A percentile compares a stretch with the other conserved stretches of the same genome.
These are phyloP conservation scores for Lethenteron reissneri DNA, from an alignment of 2,113 vertebrate genomes.

Conservation along the genomic window DNA sequence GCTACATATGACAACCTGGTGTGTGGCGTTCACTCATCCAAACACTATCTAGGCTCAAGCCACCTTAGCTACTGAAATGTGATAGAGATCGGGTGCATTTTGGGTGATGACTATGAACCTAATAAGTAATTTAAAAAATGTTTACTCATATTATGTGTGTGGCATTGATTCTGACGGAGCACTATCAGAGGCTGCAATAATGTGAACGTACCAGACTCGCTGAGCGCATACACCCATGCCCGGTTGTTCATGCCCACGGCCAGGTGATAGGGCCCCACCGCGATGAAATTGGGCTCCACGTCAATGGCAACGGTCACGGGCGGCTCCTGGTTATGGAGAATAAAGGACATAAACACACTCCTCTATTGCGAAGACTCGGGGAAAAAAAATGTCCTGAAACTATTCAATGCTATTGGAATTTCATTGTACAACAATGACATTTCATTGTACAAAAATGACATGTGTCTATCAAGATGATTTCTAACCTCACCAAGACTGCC, in stretches of 20 bases:
- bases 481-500: no score
- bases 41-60: not conserved
- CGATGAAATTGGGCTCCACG: conserved; percentile 72
- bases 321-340: conserved; percentile 27
- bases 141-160: conserved; percentile 12
- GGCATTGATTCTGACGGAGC: conserved; percentile 4
- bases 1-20: no score
- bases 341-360: no score
- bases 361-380: no score
- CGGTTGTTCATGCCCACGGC: conserved; percentile 94
- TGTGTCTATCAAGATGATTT: no score
- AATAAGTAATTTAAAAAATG: conserved; percentile 10
- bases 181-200: conserved; percentile 4
- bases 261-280: conserved; percentile 65
- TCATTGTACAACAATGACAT: no score
- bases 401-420: no score
- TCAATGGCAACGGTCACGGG: conserved; percentile 57
- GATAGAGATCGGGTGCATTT: not conserved
- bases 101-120: not conserved
- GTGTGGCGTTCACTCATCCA: no score
- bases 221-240: conserved; percentile 77
- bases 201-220: conserved; percentile 36
- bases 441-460: no score
- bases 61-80: not conserved
- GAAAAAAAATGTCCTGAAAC: no score